Evolutionary conservation across 2,888 invertebrate species (phyloP), one percentile per base, ranked within the genome.

Genomic region (Ferrisia virgata): DNA sequence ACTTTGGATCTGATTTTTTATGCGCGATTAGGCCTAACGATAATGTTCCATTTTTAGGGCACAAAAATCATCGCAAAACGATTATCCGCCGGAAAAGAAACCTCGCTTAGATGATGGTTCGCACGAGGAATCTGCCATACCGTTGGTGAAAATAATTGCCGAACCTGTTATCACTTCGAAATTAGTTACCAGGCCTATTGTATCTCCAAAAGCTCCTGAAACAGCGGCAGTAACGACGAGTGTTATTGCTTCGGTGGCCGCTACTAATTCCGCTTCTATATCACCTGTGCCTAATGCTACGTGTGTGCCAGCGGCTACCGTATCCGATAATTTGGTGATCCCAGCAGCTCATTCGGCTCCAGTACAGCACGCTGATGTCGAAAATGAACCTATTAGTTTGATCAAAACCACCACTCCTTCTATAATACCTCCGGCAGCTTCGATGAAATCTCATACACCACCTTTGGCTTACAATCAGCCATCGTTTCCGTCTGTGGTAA

Each of bases 31-130:
- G 3, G 2, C 15, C 4, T 64, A 64, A 64, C 58, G 58, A 2
- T 15, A 5, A 11, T 43, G 64, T 64, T 25, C 25, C 8, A 47
- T 28, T 36, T 82, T 15, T 72, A 82, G 82, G 40, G 18, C 43
- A 25, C 82, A 69, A n/a, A 64, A 69, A 82, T 22, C 15, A 15
- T n/a, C 69, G 5, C 64, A 11, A n/a, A 36, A 76, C 72, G 72
- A 83, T 15, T 43, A 31, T 31, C 83, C 83, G 39, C 83, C 83
- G 0, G 76, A 83, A 31, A 83, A 83, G 72, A 83, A 76, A 47
- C 40, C 83, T 31, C 72, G 83, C 13, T 47, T 69, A 39, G 83
- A 83, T 22, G 83, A 83, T n/a, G 47, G 72, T 15, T 11, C 76
- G 1, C n/a, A 39, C 11, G 83, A 83, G 31, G 72, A 83, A 33